Evolutionary conservation across 2,888 invertebrate species (phyloP).

Genomic region (Pherbina coryleti): DNA sequence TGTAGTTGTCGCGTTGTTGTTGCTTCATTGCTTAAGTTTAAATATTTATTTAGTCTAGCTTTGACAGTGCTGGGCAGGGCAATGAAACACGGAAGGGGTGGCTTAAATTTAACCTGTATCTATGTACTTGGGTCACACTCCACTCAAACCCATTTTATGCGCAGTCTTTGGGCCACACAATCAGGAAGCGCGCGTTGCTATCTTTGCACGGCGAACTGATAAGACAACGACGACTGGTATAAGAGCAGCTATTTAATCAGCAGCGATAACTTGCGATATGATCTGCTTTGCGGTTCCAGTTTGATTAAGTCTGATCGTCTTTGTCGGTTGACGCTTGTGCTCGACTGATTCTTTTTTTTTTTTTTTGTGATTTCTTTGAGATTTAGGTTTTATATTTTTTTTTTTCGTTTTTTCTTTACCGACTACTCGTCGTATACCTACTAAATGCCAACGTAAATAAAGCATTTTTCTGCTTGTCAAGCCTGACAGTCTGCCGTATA

Average conservation of each 20-base stretch:
- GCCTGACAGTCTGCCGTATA: not conserved
- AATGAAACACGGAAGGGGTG: too few species aligned
- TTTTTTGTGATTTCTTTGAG: not conserved
- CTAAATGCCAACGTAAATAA: slow-evolving; percentile 20
- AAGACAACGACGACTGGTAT: not conserved
- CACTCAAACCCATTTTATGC: not conserved
- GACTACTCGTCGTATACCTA: not conserved
- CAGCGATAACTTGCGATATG: not conserved
- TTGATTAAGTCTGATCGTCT: not conserved
- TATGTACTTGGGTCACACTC: not conserved
- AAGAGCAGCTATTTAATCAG: not conserved
- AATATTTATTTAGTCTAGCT: not conserved
- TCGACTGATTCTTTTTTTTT: not conserved
- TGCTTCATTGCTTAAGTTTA: not conserved
- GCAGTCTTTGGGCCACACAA: not conserved
- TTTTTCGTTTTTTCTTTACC: not conserved
- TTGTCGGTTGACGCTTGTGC: not conserved
- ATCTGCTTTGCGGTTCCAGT: not conserved
- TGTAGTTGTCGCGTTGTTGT: not conserved
- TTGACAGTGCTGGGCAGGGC: too few species aligned
- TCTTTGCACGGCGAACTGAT: not conserved
- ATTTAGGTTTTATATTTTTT: not conserved
- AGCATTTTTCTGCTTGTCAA: slow-evolving; percentile 14
- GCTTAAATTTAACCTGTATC: not conserved
- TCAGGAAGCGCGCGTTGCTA: slow-evolving; percentile 3